Conservation (phyloP, 1,140 invertebrate genomes). For the Elysia chlorotica region DNA sequence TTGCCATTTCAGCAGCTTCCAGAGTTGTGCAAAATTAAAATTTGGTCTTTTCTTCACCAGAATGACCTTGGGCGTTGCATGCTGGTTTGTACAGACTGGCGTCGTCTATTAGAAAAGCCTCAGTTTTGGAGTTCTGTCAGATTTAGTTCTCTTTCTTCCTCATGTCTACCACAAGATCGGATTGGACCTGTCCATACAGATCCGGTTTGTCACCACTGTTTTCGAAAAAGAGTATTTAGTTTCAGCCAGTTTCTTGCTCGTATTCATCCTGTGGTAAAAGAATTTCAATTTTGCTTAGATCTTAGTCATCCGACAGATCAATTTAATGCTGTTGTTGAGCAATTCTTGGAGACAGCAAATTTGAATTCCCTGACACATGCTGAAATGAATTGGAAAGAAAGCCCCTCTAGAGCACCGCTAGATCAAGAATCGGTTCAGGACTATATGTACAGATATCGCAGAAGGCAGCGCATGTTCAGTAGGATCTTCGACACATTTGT, state of each 20-base stretch:
- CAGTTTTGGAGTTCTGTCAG: constrained; percentile 47
- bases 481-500: constrained; percentile 53
- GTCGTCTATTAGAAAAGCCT: constrained; percentile 37
- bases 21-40: constrained; percentile 48
- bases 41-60: constrained; percentile 50
- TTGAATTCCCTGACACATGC: constrained; percentile 40
- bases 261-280: constrained; percentile 42
- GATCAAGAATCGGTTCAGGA: constrained; percentile 26
- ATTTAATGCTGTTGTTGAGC: constrained; percentile 41
- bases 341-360: constrained; percentile 34
- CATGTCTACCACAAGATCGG: constrained; percentile 34
- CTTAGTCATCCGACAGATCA: constrained; percentile 48
- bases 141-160: constrained; percentile 46
- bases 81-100: constrained; percentile 49
- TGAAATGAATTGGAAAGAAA: constrained; percentile 58
- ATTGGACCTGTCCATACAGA: constrained; percentile 30
- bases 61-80: constrained; percentile 42
- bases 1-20: constrained; percentile 54
- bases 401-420: constrained; percentile 50
- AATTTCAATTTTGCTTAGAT: constrained; percentile 55
- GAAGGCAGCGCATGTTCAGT: constrained; percentile 48
- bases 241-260: constrained; percentile 38
- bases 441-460: constrained; percentile 40
- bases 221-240: constrained; percentile 41
- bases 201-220: constrained; percentile 44